Evolutionary conservation across 2,797 vertebrate species (phyloP), one percentile per base, ranked within the genome.

Genomic region (Spinus olivaceus): DNA sequence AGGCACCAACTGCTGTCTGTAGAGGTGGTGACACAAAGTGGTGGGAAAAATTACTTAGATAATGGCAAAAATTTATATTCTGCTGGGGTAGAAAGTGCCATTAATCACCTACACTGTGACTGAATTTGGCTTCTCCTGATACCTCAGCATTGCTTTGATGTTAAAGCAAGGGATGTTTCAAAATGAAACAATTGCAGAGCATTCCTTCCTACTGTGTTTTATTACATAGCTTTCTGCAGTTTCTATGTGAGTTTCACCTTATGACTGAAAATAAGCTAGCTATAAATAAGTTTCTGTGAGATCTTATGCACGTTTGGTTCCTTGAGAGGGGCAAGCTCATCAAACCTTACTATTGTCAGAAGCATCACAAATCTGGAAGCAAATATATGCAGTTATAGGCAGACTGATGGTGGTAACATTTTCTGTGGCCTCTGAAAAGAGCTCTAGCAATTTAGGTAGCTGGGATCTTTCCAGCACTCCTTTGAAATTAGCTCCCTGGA

Each of bases 391-490:
- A 28, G 25, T 47, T 70, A 41, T 4, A 51, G 35, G 32, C 39
- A 80, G 49, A 46, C 39, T 76, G 60, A 63, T 12, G 32, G 44
- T 15, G 23, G 39, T 33, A 80, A 54, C 16, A 33, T 51, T 87
- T 94, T 82, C 37, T 71, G 27, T 56, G 85, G 27, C 30, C 8
- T 81, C 54, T 79, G 80, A 72, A 73, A 86, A 90, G 15, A 74
- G 19, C 19, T 56, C n/a, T 33, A 60, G 33, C 24, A 51, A 46
- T 79, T 79, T 79, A 70, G 49, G 30, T 46, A 41, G 16, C 35
- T 81, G 33, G 10, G 10, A 87, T 65, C 32, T 90, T 74, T 81
- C 49, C 32, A 67, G 28, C 11, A 4, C 6, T 73, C 61, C 81
- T 88, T 67, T 71, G 46, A 94, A 86, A 74, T 64, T 32, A 49